phyloP scores from a whole-genome alignment of 2,113 vertebrate genomes.

The Myotis brandtii region DNA sequence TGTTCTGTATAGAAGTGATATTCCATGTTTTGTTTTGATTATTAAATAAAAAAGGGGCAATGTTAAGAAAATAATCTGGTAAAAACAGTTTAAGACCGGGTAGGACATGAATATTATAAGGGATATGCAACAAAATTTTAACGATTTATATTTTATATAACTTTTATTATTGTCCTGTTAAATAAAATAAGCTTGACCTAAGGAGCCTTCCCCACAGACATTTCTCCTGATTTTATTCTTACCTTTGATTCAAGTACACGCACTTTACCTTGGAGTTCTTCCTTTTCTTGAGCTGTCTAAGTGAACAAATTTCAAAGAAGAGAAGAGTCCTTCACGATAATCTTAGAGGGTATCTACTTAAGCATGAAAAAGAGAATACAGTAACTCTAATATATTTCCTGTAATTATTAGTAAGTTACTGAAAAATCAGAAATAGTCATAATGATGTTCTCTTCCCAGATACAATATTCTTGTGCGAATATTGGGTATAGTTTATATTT shows the following conservation, averaged over 20 bases:
- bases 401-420: constrained; percentile 60
- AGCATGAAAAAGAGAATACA: constrained; percentile 50
- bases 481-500: not conserved
- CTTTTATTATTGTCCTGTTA: constrained; percentile 22
- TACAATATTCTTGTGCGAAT: constrained; percentile 44
- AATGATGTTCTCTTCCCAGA: not conserved
- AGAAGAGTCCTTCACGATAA: constrained; percentile 55
- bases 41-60: not conserved
- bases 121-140: not conserved
- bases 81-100: not conserved
- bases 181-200: constrained; percentile 44
- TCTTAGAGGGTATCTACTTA: constrained; percentile 58
- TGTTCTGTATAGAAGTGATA: not conserved
- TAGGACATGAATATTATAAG: not conserved
- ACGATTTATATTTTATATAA: not conserved
- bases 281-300: constrained; percentile 52
- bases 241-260: constrained; percentile 31
- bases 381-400: constrained; percentile 24
- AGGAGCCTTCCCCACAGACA: not conserved
- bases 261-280: constrained; percentile 57
- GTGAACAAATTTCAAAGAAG: constrained; percentile 60
- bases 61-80: not conserved
- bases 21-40: not conserved
- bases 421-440: constrained; percentile 15
- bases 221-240: constrained; percentile 42